Base-by-base conservation (phyloP, 2,888 invertebrate genomes). In the Lydus trimaculatus region DNA sequence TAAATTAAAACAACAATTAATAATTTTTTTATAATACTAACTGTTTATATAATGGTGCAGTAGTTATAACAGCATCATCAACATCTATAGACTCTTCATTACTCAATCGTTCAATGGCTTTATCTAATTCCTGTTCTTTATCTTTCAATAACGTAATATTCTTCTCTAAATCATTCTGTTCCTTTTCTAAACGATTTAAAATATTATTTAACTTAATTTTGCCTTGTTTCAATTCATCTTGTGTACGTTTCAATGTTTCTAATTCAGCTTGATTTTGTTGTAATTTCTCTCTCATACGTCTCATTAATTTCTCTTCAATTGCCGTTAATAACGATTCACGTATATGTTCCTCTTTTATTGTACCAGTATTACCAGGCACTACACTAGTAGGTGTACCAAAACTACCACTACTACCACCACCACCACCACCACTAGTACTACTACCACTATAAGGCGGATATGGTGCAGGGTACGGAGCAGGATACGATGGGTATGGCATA, bases 21-120 rank as follows among this genome's bases (percentile, higher is more conserved):
- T 56, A 13, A n/a, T n/a, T n/a, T n/a, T n/a, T n/a, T n/a, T n/a
- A n/a, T n/a, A n/a, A n/a, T 63, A 25, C 23, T 87, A 84, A 95
- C 93, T 98, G 98, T 86, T 95, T 95, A 83, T 98, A 98, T 60
- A 99, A 87, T 0, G 99, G 98, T 28, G 98, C 96, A 65, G 97
- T 96, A 1, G 98, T 97, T 23, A 95, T 95, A 39, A 99, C 97
- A 66, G 98, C 98, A 83, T 98, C 97, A 86, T 99, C 99, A 56
- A 98, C 95, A 86, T 96, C 94, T 76, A 96, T 91, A 33, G 92
- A 90, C 77, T 95, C 93, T 76, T 94, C 91, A 79, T 91, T 91
- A 62, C 92, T 90, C 36, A 95, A 86, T 75, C 92, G 90, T 70
- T 90, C 90, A 33, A 96, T 90, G 39, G 94, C 92, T 78, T 92